phyloP scores from a whole-genome alignment of 1,140 invertebrate species.

The Drosophila nigrodunni region DNA sequence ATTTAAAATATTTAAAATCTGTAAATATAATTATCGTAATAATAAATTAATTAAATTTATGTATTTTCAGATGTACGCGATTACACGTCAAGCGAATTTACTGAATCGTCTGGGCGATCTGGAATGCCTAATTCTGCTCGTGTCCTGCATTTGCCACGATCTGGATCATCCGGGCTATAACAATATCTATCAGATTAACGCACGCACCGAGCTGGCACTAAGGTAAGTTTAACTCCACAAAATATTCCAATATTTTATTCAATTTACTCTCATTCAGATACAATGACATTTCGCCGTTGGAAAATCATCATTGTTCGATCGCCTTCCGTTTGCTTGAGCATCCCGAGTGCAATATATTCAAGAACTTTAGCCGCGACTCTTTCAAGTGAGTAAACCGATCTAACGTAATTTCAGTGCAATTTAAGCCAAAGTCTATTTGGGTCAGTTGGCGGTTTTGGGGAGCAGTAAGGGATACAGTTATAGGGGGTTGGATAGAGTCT shows the following conservation, averaged over 20 bases:
- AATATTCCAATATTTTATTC: neutral
- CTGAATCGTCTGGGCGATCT: constrained; percentile 89
- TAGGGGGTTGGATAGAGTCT: neutral
- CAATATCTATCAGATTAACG: constrained; percentile 95
- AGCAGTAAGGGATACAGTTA: neutral
- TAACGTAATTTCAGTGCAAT: constrained; percentile 6
- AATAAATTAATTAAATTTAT: neutral
- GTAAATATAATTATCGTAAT: no score
- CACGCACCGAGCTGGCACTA: constrained; percentile 92
- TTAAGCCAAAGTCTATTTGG: constrained; percentile 6
- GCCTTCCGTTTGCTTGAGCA: constrained; percentile 92
- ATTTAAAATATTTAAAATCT: no score
- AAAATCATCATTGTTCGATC: constrained; percentile 95
- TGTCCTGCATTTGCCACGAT: constrained; percentile 95
- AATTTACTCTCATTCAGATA: constrained; percentile 85
- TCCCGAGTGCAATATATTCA: constrained; percentile 91
- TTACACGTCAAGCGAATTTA: constrained; percentile 90
- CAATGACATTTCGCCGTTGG: constrained; percentile 95
- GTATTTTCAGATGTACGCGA: constrained; percentile 91
- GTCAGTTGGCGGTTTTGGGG: neutral
- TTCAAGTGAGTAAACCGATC: constrained; percentile 85
- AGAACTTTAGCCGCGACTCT: constrained; percentile 88
- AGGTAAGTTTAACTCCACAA: constrained; percentile 76
- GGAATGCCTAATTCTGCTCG: constrained; percentile 92
- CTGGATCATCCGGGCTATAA: constrained; percentile 96